phyloP scores from a whole-genome alignment of 2,113 vertebrate genomes.

The Phaethornis superciliosus region DNA sequence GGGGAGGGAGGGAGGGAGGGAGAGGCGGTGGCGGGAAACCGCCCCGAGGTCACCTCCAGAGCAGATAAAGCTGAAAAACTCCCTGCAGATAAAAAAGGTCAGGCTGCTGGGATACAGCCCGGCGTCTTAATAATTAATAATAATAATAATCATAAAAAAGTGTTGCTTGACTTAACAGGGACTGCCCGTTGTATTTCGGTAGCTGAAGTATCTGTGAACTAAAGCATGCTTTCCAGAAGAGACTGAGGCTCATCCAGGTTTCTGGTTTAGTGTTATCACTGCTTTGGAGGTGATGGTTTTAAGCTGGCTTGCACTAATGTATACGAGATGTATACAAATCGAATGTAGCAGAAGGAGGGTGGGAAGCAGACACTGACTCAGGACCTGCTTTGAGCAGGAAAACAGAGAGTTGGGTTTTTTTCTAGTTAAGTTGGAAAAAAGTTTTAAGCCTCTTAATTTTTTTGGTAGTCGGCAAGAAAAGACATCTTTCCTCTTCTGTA shows the following conservation, averaged over 20 bases:
- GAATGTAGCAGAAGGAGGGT: too few species aligned
- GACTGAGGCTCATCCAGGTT: background rate
- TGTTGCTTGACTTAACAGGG: rapidly evolving
- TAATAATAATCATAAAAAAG: too few species aligned
- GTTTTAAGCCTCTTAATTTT: background rate
- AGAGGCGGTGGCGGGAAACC: too few species aligned
- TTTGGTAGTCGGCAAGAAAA: background rate
- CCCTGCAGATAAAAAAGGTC: rapidly evolving
- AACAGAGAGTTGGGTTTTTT: background rate
- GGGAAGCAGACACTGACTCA: background rate
- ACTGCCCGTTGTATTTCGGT: rapidly evolving
- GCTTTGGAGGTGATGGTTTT: background rate
- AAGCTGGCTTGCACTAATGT: background rate
- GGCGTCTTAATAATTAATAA: too few species aligned
- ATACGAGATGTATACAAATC: rapidly evolving
- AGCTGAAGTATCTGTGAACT: rapidly evolving
- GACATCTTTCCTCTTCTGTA: background rate
- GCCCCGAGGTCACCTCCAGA: background rate
- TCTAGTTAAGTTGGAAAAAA: background rate
- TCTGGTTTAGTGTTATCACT: rapidly evolving
- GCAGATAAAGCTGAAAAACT: background rate
- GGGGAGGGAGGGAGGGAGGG: too few species aligned
- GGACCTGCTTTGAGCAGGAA: background rate
- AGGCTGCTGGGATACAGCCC: background rate
- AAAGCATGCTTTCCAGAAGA: background rate